These are phyloP conservation scores for Pipra filicauda DNA, from an alignment of 2,113 vertebrate species.

Conservation along the genomic window DNA sequence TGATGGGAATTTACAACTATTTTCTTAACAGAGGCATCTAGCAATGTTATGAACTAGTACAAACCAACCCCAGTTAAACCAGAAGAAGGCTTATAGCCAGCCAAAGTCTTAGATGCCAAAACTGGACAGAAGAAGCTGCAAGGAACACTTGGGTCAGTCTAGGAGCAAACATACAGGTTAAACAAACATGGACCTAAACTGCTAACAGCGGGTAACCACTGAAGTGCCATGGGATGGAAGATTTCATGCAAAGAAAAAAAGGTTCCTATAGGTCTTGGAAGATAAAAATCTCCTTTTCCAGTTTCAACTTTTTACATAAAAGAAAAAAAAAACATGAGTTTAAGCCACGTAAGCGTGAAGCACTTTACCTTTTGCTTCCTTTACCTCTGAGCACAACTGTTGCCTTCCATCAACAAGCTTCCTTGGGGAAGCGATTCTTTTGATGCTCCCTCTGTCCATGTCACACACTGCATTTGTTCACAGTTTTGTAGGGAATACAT, in stretches of 20 bases:
- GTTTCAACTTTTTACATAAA: neutral
- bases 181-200: neutral
- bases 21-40: neutral
- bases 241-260: neutral
- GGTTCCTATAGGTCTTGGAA: neutral
- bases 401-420: neutral
- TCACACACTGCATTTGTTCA: neutral
- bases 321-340: neutral
- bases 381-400: neutral
- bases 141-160: neutral
- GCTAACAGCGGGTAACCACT: accelerated
- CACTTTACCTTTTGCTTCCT: neutral
- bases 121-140: neutral
- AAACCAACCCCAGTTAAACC: neutral
- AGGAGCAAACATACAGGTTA: neutral
- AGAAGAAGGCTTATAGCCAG: neutral
- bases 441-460: neutral
- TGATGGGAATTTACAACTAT: neutral
- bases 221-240: neutral
- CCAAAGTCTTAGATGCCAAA: neutral
- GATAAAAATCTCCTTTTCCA: neutral
- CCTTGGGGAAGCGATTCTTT: neutral
- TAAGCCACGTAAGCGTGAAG: neutral
- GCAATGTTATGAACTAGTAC: neutral
- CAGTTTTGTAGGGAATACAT: neutral